Evolutionary conservation across 2,113 vertebrate genomes (phyloP).

Genomic region (Sander vitreus): DNA sequence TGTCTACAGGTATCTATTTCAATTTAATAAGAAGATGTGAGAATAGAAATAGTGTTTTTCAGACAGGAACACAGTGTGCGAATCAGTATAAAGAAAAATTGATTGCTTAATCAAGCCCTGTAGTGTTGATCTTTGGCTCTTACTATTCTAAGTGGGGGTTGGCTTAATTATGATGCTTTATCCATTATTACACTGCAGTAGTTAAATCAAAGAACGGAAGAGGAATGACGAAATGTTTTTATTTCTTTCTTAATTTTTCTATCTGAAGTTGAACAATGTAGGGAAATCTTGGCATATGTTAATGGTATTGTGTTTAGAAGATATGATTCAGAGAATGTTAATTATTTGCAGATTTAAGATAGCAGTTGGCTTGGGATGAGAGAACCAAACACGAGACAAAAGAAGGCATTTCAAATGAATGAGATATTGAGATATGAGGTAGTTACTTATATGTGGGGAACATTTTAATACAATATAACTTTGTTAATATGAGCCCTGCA

Average conservation of each 20-base stretch:
- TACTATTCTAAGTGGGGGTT: too few species aligned
- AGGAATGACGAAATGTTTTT: conserved; percentile 43
- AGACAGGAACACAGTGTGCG: conserved; percentile 12
- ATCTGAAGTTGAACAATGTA: conserved; percentile 31
- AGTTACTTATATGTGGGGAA: neutral
- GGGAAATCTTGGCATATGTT: neutral
- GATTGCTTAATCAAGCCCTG: conserved; percentile 46
- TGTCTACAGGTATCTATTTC: conserved; percentile 22
- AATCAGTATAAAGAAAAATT: conserved; percentile 17
- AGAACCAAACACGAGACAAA: neutral
- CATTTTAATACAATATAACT: conserved; percentile 2
- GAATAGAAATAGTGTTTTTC: neutral
- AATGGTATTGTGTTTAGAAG: conserved; percentile 25
- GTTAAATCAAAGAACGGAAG: conserved; percentile 60
- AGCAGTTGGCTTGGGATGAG: neutral
- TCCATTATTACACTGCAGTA: conserved; percentile 36
- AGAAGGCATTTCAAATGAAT: neutral
- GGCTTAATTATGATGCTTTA: conserved; percentile 65
- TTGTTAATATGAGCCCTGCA: neutral
- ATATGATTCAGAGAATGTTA: conserved; percentile 12
- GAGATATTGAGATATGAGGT: neutral
- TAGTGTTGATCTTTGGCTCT: conserved; percentile 57
- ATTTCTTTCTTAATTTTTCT: conserved; percentile 30
- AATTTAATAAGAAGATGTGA: conserved; percentile 32
- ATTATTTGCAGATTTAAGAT: conserved; percentile 39